Percentiles rank a stretch among this genome's conserved stretches.
Conservation (phyloP, 2,797 vertebrate species). For the Sternarchorhynchus goeldii region DNA sequence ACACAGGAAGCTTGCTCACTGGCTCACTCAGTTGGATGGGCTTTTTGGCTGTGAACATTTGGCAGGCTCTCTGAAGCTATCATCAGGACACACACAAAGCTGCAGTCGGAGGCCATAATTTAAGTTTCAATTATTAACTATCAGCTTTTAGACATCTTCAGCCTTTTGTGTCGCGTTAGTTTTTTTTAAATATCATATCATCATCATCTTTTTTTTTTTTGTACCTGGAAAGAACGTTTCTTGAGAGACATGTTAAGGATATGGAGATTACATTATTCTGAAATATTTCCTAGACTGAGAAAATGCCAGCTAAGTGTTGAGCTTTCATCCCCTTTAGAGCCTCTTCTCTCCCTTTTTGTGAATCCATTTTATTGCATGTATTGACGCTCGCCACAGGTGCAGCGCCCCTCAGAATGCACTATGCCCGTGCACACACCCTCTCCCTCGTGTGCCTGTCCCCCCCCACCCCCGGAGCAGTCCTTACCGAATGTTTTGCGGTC, state of each 20-base stretch:
- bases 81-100: background rate
- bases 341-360: too few species aligned
- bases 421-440: slow-evolving; percentile 20
- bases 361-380: too few species aligned
- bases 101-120: background rate
- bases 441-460: slow-evolving; percentile 16
- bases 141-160: background rate
- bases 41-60: slow-evolving; percentile 2
- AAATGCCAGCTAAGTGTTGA: too few species aligned
- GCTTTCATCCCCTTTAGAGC: too few species aligned
- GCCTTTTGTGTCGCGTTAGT: background rate
- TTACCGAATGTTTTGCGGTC: slow-evolving; percentile 74
- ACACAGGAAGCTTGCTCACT: slow-evolving; percentile 26
- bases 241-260: too few species aligned
- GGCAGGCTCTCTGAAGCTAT: background rate
- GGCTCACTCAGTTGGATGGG: background rate
- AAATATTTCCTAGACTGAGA: too few species aligned
- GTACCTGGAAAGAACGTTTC: too few species aligned
- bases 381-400: slow-evolving; percentile 12
- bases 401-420: background rate
- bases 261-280: too few species aligned
- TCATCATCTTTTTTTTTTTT: background rate
- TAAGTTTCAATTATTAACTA: background rate
- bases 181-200: background rate
- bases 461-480: slow-evolving; percentile 65